phyloP scores from a whole-genome alignment of 2,888 invertebrate species.

The Chaitophorus viminalis region DNA sequence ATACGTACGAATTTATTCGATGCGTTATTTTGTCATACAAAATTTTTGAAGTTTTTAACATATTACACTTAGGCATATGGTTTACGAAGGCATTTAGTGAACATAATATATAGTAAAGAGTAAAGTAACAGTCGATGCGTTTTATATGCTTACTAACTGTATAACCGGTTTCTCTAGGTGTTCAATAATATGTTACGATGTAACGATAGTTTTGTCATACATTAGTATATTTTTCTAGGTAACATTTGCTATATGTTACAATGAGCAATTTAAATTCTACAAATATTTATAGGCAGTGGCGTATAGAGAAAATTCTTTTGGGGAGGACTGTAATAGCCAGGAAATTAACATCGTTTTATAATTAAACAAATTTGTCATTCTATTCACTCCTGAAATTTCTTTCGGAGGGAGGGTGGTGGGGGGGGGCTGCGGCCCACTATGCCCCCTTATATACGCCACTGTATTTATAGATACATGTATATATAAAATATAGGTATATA shows the following conservation, averaged over 20 bases:
- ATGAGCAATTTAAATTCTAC: not conserved
- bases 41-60: not conserved
- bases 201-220: constrained; percentile 13
- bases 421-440: too few relatives aligned
- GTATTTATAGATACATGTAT: too few relatives aligned
- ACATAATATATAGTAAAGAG: not conserved
- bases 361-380: too few relatives aligned
- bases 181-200: constrained; percentile 28
- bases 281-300: too few relatives aligned
- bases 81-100: not conserved
- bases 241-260: not conserved
- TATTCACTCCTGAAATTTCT: too few relatives aligned
- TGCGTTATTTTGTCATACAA: not conserved
- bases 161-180: constrained; percentile 48
- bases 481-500: too few relatives aligned
- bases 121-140: not conserved
- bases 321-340: too few relatives aligned
- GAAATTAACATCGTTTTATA: too few relatives aligned
- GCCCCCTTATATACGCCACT: too few relatives aligned
- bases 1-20: not conserved
- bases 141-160: not conserved
- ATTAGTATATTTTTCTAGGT: constrained; percentile 14
- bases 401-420: too few relatives aligned
- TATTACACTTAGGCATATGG: not conserved
- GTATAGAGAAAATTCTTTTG: too few relatives aligned